Conservation (phyloP, 2,797 vertebrate species). For the Chrysocyon brachyurus region DNA sequence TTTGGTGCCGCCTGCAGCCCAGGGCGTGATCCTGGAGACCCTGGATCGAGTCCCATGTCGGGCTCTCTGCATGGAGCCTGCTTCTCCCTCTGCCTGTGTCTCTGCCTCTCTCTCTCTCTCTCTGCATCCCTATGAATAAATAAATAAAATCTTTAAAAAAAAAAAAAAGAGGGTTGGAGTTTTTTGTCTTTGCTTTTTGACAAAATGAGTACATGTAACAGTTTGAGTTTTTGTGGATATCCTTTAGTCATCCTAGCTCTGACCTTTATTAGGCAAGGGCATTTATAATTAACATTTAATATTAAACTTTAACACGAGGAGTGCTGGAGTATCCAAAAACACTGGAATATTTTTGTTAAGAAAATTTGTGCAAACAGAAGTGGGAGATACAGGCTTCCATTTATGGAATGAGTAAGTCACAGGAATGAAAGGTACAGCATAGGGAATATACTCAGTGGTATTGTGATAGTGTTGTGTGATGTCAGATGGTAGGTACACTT, state of each 20-base stretch:
- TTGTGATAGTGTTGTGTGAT: background rate
- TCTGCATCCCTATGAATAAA: too few species aligned
- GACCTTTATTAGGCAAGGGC: background rate
- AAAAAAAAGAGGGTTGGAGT: background rate
- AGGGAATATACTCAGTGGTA: background rate
- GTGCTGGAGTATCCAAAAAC: background rate
- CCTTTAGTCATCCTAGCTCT: background rate
- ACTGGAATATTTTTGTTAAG: constrained; percentile 30
- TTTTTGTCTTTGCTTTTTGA: constrained; percentile 38
- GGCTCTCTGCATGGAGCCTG: too few species aligned
- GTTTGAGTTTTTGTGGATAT: constrained; percentile 41
- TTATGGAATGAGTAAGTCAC: background rate
- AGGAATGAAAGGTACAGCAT: background rate
- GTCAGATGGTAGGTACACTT: background rate
- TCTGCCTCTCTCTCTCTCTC: too few species aligned
- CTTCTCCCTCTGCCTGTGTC: too few species aligned
- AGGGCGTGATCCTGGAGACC: too few species aligned
- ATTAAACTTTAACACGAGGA: background rate
- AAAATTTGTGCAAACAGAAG: background rate
- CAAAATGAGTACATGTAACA: background rate
- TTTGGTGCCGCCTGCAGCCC: too few species aligned
- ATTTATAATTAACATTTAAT: constrained; percentile 37
- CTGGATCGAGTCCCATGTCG: too few species aligned
- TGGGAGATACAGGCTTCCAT: background rate
- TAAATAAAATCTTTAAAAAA: too few species aligned